Conservation (phyloP, 1,140 invertebrate genomes). For the Mycetomoellerius zeteki region DNA sequence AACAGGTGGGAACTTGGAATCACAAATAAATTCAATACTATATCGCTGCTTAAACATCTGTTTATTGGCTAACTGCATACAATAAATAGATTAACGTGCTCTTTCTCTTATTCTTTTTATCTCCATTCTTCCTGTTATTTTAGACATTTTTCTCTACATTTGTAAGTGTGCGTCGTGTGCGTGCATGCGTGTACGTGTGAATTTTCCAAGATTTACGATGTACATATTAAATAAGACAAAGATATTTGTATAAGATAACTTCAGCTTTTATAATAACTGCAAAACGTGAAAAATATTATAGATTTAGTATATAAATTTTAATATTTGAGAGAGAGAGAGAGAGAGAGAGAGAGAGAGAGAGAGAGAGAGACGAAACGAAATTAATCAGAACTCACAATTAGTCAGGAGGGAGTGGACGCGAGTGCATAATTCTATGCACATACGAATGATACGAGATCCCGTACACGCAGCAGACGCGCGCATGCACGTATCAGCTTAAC, state of each 20-base stretch:
- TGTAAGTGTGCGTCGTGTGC: neutral
- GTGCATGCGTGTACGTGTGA: neutral
- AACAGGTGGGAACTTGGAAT: conserved; percentile 84
- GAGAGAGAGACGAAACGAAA: conserved; percentile 67
- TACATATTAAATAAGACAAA: neutral
- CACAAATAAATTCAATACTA: conserved; percentile 84
- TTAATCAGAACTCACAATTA: conserved; percentile 68
- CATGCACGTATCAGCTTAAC: conserved; percentile 66
- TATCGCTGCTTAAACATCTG: conserved; percentile 80
- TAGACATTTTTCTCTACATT: neutral
- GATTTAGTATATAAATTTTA: neutral
- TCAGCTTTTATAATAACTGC: too few relatives aligned
- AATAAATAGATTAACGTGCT: conserved; percentile 60
- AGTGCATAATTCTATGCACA: conserved; percentile 72
- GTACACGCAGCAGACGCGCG: conserved; percentile 48
- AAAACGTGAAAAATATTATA: neutral
- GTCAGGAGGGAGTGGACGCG: conserved; percentile 68
- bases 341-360: conserved; percentile 15
- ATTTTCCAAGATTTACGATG: neutral
- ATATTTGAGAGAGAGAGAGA: too few relatives aligned
- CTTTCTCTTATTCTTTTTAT: conserved; percentile 29
- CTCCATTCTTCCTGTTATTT: neutral
- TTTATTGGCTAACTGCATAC: conserved; percentile 79
- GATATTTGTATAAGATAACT: neutral
- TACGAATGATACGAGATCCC: conserved; percentile 32